Conservation (phyloP, 2,888 invertebrate genomes). For the Drosophila austrosaltans region DNA sequence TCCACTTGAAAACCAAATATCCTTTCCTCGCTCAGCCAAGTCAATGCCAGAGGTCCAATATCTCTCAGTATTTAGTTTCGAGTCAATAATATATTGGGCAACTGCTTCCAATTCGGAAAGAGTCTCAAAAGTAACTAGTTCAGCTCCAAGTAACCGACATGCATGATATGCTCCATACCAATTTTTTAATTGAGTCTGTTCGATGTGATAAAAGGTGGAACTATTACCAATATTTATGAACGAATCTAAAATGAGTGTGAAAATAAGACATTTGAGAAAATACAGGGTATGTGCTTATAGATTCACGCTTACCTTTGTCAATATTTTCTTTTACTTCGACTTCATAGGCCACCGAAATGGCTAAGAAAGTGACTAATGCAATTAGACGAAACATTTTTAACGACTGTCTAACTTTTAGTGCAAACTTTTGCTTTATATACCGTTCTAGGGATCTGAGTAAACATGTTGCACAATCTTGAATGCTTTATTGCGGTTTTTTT, state of each 20-base stretch:
- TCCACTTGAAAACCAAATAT: conserved; percentile 11
- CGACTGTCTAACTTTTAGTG: not conserved
- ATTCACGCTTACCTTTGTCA: not conserved
- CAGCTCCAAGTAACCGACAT: conserved; percentile 5
- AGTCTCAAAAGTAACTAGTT: conserved; percentile 19
- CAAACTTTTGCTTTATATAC: not conserved
- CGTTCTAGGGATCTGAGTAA: not conserved
- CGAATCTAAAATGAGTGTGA: not conserved
- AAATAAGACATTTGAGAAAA: too few species aligned
- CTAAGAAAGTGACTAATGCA: not conserved
- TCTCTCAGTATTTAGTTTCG: not conserved
- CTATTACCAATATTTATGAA: conserved; percentile 19
- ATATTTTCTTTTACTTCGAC: not conserved
- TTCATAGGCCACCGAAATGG: not conserved
- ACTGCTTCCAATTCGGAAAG: not conserved
- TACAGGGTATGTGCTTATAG: too few species aligned
- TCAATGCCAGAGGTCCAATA: conserved; percentile 27
- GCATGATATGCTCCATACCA: conserved; percentile 20
- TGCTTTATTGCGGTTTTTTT: too few species aligned
- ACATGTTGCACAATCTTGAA: too few species aligned
- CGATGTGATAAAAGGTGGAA: conserved; percentile 24
- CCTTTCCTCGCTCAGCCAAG: not conserved
- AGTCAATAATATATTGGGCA: not conserved
- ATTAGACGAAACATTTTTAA: not conserved
- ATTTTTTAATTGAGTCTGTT: not conserved